phyloP scores from a whole-genome alignment of 2,797 vertebrate species.

The Sebastes steindachneri region DNA sequence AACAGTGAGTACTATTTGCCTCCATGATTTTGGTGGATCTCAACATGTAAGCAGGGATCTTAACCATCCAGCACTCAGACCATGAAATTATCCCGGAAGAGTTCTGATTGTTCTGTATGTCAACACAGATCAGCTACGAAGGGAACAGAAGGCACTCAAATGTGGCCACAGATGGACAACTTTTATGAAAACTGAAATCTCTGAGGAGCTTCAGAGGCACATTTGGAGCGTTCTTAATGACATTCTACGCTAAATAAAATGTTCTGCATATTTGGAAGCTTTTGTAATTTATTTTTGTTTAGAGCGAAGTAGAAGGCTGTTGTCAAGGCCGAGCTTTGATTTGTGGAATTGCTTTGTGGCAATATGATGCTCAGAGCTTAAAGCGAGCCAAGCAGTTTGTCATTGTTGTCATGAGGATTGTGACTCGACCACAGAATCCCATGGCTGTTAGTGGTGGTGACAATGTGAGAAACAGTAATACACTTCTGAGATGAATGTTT shows the following conservation, averaged over 20 bases:
- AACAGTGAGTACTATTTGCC: neutral
- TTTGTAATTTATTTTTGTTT: constrained; percentile 45
- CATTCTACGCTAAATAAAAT: constrained; percentile 54
- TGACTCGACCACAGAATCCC: constrained; percentile 50
- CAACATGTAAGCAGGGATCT: neutral
- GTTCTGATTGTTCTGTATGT: neutral
- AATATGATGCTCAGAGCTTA: constrained; percentile 44
- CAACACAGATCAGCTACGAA: neutral
- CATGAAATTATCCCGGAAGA: neutral
- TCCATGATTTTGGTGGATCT: neutral
- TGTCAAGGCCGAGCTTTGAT: constrained; percentile 51
- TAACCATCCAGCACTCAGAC: neutral
- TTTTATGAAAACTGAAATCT: constrained; percentile 36
- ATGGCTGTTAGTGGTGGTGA: constrained; percentile 44
- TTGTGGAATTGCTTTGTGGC: constrained; percentile 47
- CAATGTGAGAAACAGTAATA: constrained; percentile 57
- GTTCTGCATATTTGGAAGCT: constrained; percentile 38
- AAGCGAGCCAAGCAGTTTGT: constrained; percentile 51
- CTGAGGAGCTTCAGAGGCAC: constrained; percentile 26
- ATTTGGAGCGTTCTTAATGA: constrained; percentile 43
- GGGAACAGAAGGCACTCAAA: constrained; percentile 31
- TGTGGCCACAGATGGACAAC: constrained; percentile 46
- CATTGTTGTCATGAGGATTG: constrained; percentile 66
- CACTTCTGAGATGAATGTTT: constrained; percentile 51
- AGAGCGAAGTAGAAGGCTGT: constrained; percentile 15